Base-by-base conservation (phyloP, 2,797 vertebrate species). In the Lycodopsis pacificus region DNA sequence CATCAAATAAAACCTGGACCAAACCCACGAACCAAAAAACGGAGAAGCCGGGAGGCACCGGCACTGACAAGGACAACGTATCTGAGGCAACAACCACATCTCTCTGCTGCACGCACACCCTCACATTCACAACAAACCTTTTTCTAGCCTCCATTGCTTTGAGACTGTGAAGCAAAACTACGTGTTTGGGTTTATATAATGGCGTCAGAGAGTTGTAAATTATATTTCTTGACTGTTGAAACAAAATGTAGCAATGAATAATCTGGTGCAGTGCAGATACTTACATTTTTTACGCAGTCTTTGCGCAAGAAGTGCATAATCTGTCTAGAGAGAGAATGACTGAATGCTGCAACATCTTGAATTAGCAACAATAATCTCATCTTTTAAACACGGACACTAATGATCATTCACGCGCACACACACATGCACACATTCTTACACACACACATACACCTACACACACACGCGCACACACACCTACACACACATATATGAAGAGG, bases 261-360 rank as follows among this genome's bases (percentile, higher is more conserved):
- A 91, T 92, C 86, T 94, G 91, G 89, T 93, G 94, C 93, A 94
- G 85, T 94, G 93, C 94, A 94, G 94, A 93, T 93, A 84, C 89
- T 90, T 93, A 76, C 81, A 95, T 91, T 87, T 93, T 94, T 93
- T 89, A 94, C 90, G 84, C 89, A 85, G 78, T 78, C 86, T 92
- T 93, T 91, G 88, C 87, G 77, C 86, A 90, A 92, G 82, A 91
- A 88, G 82, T 76, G 81, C 85, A 85, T 86, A 68, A 68, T 82
- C 62, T 80, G 85, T 78, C 48, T 59, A 46, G 82, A 71, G 80
- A 86, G 83, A 81, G 87, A 91, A 85, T 72, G 86, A 90, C 66
- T 87, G 80, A 91, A 83, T 49, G 79, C 83, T 79, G 88, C 83
- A 90, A 89, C 84, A 82, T 91, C 82, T 87, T 86, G 82, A 93